A percentile compares a stretch with the other conserved stretches of the same genome.
phyloP scores from a whole-genome alignment of 2,888 invertebrate genomes.

The Orgyia antiqua region DNA sequence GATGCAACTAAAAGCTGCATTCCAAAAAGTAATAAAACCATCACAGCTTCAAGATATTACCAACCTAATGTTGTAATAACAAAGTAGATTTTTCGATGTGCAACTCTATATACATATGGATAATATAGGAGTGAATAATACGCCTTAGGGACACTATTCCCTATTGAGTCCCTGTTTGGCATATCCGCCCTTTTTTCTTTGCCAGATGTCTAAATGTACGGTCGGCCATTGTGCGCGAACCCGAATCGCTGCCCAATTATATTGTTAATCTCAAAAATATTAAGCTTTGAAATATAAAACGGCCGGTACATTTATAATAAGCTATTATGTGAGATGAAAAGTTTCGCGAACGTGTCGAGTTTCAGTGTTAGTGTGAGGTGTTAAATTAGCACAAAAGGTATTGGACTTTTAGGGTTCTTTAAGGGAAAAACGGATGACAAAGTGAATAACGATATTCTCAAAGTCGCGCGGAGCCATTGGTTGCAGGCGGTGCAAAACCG shows the following conservation, averaged over 20 bases:
- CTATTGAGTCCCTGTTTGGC: conserved; percentile 66
- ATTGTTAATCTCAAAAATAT: conserved; percentile 77
- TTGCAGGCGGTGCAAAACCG: too few relatives aligned
- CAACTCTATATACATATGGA: conserved; percentile 10
- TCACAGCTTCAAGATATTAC: conserved; percentile 17
- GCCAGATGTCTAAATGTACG: conserved; percentile 64
- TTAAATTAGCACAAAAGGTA: conserved; percentile 27
- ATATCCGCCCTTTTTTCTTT: conserved; percentile 74
- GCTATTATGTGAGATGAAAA: conserved; percentile 51
- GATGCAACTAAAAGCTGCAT: conserved; percentile 48
- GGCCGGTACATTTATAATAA: conserved; percentile 60
- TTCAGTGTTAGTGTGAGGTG: conserved; percentile 35
- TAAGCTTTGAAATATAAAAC: conserved; percentile 71
- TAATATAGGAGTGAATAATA: conserved; percentile 15
- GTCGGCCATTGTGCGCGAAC: conserved; percentile 45
- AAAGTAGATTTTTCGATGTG: conserved; percentile 23
- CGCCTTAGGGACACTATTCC: conserved; percentile 63
- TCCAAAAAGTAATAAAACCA: conserved; percentile 26
- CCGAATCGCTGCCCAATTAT: conserved; percentile 73
- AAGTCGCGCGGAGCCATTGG: too few relatives aligned
- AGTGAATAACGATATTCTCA: too few relatives aligned
- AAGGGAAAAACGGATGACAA: too few relatives aligned
- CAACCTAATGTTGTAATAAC: conserved; percentile 9
- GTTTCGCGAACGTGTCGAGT: conserved; percentile 28
- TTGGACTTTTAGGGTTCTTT: conserved; percentile 13